Evolutionary conservation across 2,888 invertebrate genomes (phyloP), one percentile per base, ranked within the genome.

Genomic region (Scelioninae gen. 2): DNA sequence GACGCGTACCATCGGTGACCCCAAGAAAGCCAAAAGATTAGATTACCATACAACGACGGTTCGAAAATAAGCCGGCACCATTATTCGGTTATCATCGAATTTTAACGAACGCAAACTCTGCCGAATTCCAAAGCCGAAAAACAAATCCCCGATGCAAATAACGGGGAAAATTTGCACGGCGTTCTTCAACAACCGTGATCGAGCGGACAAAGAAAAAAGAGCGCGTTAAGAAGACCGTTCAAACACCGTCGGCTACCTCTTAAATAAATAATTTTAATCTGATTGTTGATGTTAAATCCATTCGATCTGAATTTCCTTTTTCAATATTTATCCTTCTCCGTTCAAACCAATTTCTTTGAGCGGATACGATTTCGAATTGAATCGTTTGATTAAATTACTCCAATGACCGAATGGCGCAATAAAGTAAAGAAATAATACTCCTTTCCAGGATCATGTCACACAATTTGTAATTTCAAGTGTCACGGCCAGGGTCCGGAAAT

Each of bases 351-450:
- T 61, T 61, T 61, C 52, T 63, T 63, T 45, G 35, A 45, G 45
- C 45, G 45, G 33, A 33, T 45, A 45, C 31, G 25, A 37, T 19
- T 10, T 19, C 48, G 31, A 50, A 61, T 61, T 50, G 61, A 61
- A 50, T 41, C 50, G 61, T 61, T 61, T 61, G 48, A 61, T 61
- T 61, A 50, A 61, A 61, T 61, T 61, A 61, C 28, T 37, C 11
- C 31, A 19, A 61, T 50, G 50, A 16, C 41, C 61, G 48, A 37
- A 11, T 19, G 15, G 25, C 16, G 22, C 41, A 48, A 48, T 39
- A 50, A 48, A 50, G 28, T 22, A n/a, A 45, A 60, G 46, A 46
- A 39, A 18, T 25, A 60, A 25, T 28, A 25, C 45, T 33, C 11
- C 33, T 33, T 45, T 35, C 18, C 22, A 13, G 33, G 13, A 39